Evolutionary conservation across 1,140 invertebrate species (phyloP).

Genomic region (Drosophila jambulina): DNA sequence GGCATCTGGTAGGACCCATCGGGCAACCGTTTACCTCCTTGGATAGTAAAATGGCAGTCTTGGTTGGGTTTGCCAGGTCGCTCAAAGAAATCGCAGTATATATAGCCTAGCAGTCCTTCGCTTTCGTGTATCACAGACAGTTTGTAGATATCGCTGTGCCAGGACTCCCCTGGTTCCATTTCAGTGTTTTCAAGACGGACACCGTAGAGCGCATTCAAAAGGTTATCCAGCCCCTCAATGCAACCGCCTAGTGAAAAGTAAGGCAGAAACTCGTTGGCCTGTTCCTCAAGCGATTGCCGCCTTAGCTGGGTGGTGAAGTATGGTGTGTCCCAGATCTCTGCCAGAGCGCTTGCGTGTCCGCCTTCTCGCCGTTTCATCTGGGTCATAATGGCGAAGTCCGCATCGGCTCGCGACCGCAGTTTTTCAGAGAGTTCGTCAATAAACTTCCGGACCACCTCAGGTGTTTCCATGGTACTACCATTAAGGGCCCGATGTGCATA

Average conservation of each 20-base stretch:
- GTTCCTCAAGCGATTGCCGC: constrained; percentile 89
- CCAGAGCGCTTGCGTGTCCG: constrained; percentile 65
- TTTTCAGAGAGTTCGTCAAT: constrained; percentile 91
- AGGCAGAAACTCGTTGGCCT: constrained; percentile 90
- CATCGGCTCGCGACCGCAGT: constrained; percentile 88
- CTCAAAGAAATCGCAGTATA: constrained; percentile 99
- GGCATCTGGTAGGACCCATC: constrained; percentile 96
- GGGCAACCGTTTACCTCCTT: constrained; percentile 92
- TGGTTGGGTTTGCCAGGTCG: constrained; percentile 95
- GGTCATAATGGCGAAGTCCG: constrained; percentile 91
- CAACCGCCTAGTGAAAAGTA: constrained; percentile 98
- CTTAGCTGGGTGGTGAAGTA: constrained; percentile 92
- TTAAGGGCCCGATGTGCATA: constrained; percentile 95
- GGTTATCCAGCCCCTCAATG: constrained; percentile 97
- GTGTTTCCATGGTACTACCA: constrained; percentile 93
- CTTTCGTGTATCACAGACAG: constrained; percentile 92
- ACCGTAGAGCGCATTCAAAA: constrained; percentile 93
- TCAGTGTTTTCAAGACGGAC: constrained; percentile 91
- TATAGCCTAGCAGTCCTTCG: constrained; percentile 94
- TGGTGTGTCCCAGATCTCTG: constrained; percentile 94
- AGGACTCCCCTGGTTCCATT: constrained; percentile 91
- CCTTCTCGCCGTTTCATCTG: constrained; percentile 88
- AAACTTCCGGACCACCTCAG: constrained; percentile 92
- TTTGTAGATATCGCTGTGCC: constrained; percentile 95
- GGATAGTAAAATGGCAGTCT: constrained; percentile 99